These are phyloP conservation scores for Pipra filicauda DNA, from an alignment of 2,113 vertebrate genomes.

Conservation along the genomic window DNA sequence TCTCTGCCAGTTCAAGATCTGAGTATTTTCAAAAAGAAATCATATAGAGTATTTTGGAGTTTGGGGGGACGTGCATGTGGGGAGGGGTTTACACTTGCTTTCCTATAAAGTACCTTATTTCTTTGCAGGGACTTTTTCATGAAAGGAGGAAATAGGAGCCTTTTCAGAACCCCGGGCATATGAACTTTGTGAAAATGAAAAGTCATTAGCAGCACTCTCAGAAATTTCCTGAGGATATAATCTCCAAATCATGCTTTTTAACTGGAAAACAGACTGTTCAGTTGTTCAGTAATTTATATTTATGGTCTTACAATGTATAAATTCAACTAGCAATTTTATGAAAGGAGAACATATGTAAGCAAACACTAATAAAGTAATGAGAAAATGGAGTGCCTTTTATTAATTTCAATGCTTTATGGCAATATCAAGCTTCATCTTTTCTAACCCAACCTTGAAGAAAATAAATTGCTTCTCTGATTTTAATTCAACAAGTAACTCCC, in stretches of 20 bases:
- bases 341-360: not conserved
- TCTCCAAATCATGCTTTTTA: not conserved
- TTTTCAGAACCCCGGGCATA: not conserved
- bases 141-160: not conserved
- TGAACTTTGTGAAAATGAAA: not conserved
- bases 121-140: not conserved
- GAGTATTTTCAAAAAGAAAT: not conserved
- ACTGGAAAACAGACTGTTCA: not conserved
- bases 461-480: not conserved
- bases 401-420: not conserved
- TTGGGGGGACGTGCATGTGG: not conserved
- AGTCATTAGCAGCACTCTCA: not conserved
- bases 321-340: not conserved
- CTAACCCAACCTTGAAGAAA: not conserved
- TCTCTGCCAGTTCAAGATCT: not conserved
- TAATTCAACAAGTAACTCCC: not conserved
- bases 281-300: constrained; percentile 11
- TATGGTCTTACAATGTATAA: not conserved
- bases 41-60: not conserved
- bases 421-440: not conserved
- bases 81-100: not conserved
- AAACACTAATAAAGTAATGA: not conserved
- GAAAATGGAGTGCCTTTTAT: not conserved
- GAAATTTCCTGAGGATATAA: not conserved
- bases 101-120: not conserved